Evolutionary conservation across 2,113 vertebrate species (phyloP), one percentile per base, ranked within the genome.

Genomic region (Nycticryphes semicollaris): DNA sequence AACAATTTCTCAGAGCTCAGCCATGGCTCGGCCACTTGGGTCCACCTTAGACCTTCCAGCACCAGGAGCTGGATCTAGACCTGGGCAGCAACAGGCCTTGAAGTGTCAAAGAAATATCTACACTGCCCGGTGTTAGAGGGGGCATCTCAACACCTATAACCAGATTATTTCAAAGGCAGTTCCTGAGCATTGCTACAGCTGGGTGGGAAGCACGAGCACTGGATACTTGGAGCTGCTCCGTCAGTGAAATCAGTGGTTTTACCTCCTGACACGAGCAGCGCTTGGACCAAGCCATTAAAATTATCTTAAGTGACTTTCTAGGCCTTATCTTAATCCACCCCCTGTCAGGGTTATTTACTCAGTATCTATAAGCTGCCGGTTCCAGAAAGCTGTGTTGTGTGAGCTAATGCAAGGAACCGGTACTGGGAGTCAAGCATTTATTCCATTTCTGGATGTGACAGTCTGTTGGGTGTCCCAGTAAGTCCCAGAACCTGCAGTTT

Each of bases 71-170:
- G 1, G 19, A 21, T 33, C 45, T 41, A 24, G 37, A 43, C 20
- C 33, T 4, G 69, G 39, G 47, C 53, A 69, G 16, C 53, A 8
- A 5, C 4, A 48, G 18, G 50, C 24, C n/a, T 73, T 60, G 74
- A n/a, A 64, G 25, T 1, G 2, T 7, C 45, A 4, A 9, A 56
- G 33, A 10, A 19, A 15, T 20, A 19, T 33, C 43, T 16, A 6
- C 5, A 0, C 53, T 56, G 50, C 10, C 62, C 33, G n/a, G n/a
- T 33, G 27, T 30, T 15, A 8, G 82, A 9, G 54, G 30, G 70
- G 0, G 13, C 1, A 51, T 45, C 48, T 67, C 51, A 6, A 2
- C 3, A 30, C 22, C 0, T 0, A 8, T 5, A 56, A 17, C 14
- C 2, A 0, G 10, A 3, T 31, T 23, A 19, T 64, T 81, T 39